Evolutionary conservation across 2,888 invertebrate genomes (phyloP), one percentile per base, ranked within the genome.

Genomic region (Acrobasis repandana): DNA sequence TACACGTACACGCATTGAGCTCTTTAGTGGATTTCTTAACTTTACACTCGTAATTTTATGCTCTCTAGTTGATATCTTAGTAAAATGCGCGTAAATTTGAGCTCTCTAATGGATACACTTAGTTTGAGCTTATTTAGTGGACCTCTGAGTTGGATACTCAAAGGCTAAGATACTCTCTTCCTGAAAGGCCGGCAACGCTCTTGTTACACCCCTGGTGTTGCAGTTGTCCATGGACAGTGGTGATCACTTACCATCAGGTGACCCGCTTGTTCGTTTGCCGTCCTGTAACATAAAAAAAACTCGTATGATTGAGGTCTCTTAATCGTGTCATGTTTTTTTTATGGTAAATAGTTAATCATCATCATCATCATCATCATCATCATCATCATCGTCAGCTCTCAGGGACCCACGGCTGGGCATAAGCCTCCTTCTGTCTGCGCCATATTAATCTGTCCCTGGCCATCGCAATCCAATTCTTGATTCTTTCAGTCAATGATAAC

Each of bases 81-180:
- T 98, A 38, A 97, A 98, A 72, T 98, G 97, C 89, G 96, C 95
- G 97, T 97, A 93, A 94, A 94, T 93, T 14, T n/a, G 43, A 43
- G 43, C 43, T 43, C 43, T 43, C 43, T 43, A 3, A n/a, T 43
- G n/a, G 43, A n/a, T 43, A 43, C 38, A 11, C 38, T 11, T 10
- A 38, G 38, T 38, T 2, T 38, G 89, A 96, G 96, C 65, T 95
- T 96, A n/a, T 2, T 93, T 98, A 63, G 95, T 98, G 94, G 97
- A 98, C 84, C 96, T 98, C 74, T 90, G 98, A 67, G 95, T 98
- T 43, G 97, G 98, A 72, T 98, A 97, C 88, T 96, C 95, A 97
- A 97, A 93, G 94, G 94, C n/a, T n/a, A n/a, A 20, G 20, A 4
- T 20, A 4, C 4, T 20, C 20, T 4, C 20, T 20, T 20, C 20